phyloP scores from a whole-genome alignment of 2,888 invertebrate species.

The Girardia tigrina region DNA sequence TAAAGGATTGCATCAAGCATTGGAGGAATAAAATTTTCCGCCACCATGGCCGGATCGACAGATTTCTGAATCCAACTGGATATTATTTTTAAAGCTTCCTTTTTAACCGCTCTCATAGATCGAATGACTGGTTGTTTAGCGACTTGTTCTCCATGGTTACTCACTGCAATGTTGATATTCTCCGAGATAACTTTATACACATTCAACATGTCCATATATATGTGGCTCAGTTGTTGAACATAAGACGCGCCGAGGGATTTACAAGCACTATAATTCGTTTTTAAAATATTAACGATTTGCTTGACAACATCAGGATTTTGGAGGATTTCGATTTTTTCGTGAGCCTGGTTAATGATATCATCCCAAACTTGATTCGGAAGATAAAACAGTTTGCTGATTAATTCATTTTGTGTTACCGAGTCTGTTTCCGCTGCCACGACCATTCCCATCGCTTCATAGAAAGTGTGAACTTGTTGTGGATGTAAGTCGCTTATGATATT shows the following conservation, averaged over 20 bases:
- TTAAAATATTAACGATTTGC: slow-evolving; percentile 88
- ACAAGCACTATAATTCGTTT: slow-evolving; percentile 97
- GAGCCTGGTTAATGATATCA: slow-evolving; percentile 87
- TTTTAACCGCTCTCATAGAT: slow-evolving; percentile 93
- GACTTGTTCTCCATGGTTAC: slow-evolving; percentile 82
- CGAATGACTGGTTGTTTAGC: slow-evolving; percentile 93
- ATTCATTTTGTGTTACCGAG: slow-evolving; percentile 71
- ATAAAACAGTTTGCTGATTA: slow-evolving; percentile 92
- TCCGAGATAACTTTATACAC: slow-evolving; percentile 74
- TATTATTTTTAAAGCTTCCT: slow-evolving; percentile 88
- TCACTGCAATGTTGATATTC: slow-evolving; percentile 58
- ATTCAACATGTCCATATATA: slow-evolving; percentile 96
- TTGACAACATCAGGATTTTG: slow-evolving; percentile 90
- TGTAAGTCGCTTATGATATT: slow-evolving; percentile 96
- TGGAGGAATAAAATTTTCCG: slow-evolving; percentile 93
- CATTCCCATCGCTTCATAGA: slow-evolving; percentile 96
- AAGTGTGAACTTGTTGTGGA: slow-evolving; percentile 90
- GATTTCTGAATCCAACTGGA: slow-evolving; percentile 88
- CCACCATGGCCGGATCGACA: slow-evolving; percentile 62
- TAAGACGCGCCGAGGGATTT: slow-evolving; percentile 91
- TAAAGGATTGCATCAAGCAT: slow-evolving; percentile 83
- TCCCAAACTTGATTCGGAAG: slow-evolving; percentile 96
- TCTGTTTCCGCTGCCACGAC: slow-evolving; percentile 94
- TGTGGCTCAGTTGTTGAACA: slow-evolving; percentile 74
- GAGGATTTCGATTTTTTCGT: slow-evolving; percentile 81